Evolutionary conservation across 2,113 vertebrate genomes (phyloP), one percentile per base, ranked within the genome.

Genomic region (Marmota flaviventris): DNA sequence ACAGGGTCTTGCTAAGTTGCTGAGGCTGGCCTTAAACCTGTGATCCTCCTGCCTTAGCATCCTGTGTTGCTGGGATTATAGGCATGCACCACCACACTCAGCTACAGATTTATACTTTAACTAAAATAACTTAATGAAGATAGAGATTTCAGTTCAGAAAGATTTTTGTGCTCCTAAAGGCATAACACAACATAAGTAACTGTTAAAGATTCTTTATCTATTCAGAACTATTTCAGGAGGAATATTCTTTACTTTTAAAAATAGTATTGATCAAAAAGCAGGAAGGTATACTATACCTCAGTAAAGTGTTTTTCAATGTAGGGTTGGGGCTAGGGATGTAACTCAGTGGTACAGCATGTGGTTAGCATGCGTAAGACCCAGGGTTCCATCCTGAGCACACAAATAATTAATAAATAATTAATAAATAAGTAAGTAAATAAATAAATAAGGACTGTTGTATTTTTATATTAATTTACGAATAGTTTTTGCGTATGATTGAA

Each of bases 381-480:
- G 32, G 13, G 13, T 69, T 69, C 32, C 14, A n/a, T 69, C 32
- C 14, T 34, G 12, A 67, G 65, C 65, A 67, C 65, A 29, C 4
- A 65, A 65, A 65, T 25, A 65, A 45, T 45, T 45, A 58, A 58
- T 58, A 39, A 85, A 79, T 73, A 39, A 11, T 45, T 45, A 27
- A 29, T 27, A 11, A 65, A 25, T 10, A 61, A 63, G 25, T 25
- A 61, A 82, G 29, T 42, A 83, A 83, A 63, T 63, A 58, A 58
- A 58, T 58, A 39, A 85, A 79, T 73, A 39, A 11, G 85, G 22
- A 24, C 58, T 69, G 22, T 92, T 97, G 17, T 85, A 58, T 89
- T 94, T 97, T 63, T 65, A n/a, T 10, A 39, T 94, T 94, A 27
- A 75, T 65, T 94, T 91, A 39, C 51, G 56, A 91, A 93, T 87